Base-by-base conservation (phyloP, 2,113 vertebrate genomes). In the Paralichthys olivaceus region DNA sequence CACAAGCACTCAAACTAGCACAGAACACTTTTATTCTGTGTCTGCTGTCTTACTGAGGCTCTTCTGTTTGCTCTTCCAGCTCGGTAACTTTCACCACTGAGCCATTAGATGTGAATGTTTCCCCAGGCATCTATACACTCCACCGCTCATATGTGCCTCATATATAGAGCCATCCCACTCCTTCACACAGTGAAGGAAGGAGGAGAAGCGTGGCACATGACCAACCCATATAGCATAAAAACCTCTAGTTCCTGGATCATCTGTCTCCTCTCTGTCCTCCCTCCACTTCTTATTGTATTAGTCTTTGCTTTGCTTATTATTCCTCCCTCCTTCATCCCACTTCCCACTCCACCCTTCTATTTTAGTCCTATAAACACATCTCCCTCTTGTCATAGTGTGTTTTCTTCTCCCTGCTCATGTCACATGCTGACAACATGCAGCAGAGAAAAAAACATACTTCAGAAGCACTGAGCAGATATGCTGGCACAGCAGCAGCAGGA, bases 351-450 rank as follows among this genome's bases (percentile, higher is more conserved):
- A 28, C 60, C 28, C 68, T 58, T 68, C 84, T 90, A 81, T 88
- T 89, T 89, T 68, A 32, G 87, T 81, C 71, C 54, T 53, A 63
- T 57, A 77, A 84, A 81, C 59, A 62, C 71, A 62, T 81, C 69
- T 61, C 62, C 19, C 57, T 63, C 62, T 63, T 66, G 79, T 79
- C 71, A 54, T 66, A 5, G 1, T 75, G 77, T 70, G 62, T 71
- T 60, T 76, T 54, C 59, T 53, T 8, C 57, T 37, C 49, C 60
- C 29, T 22, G 47, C 53, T 26, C 22, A 58, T 71, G 69, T 88
- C 81, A 87, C 90, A 88, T 91, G 68, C 77, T 81, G 73, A 62
- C 85, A 87, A 90, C 80, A 91, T 90, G 84, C 71, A 26, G 65
- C 45, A 54, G 43, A 11, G 4, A 20, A 26, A 11, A 60, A 22